Percentiles rank a stretch among this genome's conserved stretches.
These are phyloP conservation scores for Chironomus striatipennis DNA, from an alignment of 1,140 invertebrate genomes.

Conservation along the genomic window DNA sequence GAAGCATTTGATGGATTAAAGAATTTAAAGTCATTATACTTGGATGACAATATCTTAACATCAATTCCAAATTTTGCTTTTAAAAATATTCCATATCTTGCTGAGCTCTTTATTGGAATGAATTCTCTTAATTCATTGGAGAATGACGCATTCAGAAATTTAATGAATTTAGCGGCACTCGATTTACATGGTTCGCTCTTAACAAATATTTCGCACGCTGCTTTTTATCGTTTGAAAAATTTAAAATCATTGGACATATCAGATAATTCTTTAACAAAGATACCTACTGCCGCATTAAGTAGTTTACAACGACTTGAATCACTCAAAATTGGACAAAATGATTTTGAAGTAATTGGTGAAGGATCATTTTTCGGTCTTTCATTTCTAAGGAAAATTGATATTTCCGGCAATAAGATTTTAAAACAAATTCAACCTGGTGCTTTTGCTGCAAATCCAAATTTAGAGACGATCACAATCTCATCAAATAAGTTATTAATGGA, in stretches of 20 bases:
- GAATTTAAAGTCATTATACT: conserved; percentile 59
- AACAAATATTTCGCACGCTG: conserved; percentile 56
- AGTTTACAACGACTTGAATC: conserved; percentile 60
- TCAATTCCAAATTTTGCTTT: conserved; percentile 60
- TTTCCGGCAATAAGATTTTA: conserved; percentile 60
- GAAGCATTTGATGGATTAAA: conserved; percentile 66
- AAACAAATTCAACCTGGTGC: conserved; percentile 57
- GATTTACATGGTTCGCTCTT: conserved; percentile 67
- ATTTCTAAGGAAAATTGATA: conserved; percentile 62
- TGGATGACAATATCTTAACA: conserved; percentile 70
- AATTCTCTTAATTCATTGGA: conserved; percentile 62
- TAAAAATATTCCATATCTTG: conserved; percentile 56
- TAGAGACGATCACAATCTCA: conserved; percentile 62
- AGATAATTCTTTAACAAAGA: conserved; percentile 60
- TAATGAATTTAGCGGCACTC: conserved; percentile 60
- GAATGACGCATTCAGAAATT: conserved; percentile 64
- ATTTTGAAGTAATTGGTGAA: conserved; percentile 52
- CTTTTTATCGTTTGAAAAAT: conserved; percentile 61
- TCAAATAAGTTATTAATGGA: conserved; percentile 58
- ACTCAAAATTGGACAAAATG: conserved; percentile 68
- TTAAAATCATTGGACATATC: conserved; percentile 56
- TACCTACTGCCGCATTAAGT: conserved; percentile 61
- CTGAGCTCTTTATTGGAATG: conserved; percentile 66
- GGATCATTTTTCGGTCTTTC: conserved; percentile 62
- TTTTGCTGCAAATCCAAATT: conserved; percentile 64